These are phyloP conservation scores for Aelia acuminata DNA, from an alignment of 2,888 invertebrate species.

Conservation along the genomic window DNA sequence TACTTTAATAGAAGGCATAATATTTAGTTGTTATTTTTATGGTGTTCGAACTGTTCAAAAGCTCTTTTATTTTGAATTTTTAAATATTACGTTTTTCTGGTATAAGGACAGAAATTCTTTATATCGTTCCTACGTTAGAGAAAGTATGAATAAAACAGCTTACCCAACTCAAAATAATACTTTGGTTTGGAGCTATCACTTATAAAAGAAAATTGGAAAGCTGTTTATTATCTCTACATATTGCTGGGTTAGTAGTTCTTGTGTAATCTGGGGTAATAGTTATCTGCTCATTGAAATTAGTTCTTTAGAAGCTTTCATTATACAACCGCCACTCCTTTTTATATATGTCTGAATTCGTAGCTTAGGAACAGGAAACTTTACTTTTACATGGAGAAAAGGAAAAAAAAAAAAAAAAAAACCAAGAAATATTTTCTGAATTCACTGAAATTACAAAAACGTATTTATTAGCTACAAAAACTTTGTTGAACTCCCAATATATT, in stretches of 20 bases:
- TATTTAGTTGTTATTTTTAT: no score
- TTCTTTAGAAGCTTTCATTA: neutral
- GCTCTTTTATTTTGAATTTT: no score
- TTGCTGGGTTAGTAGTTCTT: neutral
- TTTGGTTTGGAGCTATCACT: neutral
- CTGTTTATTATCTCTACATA: neutral
- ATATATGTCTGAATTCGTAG: neutral
- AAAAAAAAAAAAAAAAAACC: neutral
- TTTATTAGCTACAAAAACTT: no score
- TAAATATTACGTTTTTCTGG: no score
- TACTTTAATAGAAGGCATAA: no score
- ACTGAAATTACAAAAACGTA: no score
- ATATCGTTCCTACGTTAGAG: neutral
- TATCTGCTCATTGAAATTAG: neutral
- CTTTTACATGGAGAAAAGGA: neutral
- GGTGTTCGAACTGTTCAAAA: no score
- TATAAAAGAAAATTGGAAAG: conserved; percentile 33
- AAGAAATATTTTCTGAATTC: no score
- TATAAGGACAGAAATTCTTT: no score
- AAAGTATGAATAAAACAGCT: neutral
- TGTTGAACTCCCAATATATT: no score
- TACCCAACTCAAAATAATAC: conserved; percentile 2
- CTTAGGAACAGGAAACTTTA: neutral
- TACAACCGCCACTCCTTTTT: neutral
- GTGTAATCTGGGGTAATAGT: neutral